Percentiles rank a stretch among this genome's conserved stretches.
Evolutionary conservation across 2,888 invertebrate species (phyloP).

Genomic region (Nysson spinosus): DNA sequence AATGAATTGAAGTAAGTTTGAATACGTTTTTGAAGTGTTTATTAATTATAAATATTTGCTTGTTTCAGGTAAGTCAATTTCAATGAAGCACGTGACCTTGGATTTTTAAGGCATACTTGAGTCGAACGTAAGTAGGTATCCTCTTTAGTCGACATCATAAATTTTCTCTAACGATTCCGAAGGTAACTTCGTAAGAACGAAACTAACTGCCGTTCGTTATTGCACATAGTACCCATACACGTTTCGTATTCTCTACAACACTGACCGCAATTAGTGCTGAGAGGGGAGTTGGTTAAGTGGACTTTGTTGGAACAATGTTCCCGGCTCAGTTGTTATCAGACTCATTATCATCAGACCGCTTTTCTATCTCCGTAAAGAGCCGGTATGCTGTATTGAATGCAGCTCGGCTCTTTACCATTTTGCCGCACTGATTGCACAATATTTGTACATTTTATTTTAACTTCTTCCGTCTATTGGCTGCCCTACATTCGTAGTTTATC

Average conservation of each 20-base stretch:
- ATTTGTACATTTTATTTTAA: background rate
- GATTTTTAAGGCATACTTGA: background rate
- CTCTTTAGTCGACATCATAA: constrained; percentile 5
- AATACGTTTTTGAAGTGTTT: too few species aligned
- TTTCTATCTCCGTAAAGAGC: constrained; percentile 25
- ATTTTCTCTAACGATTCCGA: constrained; percentile 24
- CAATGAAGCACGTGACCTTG: background rate
- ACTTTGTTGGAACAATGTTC: constrained; percentile 37
- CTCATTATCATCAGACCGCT: constrained; percentile 53
- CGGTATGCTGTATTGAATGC: constrained; percentile 1
- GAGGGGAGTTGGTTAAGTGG: constrained; percentile 45
- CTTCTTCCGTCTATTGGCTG: background rate
- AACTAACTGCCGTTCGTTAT: constrained; percentile 34
- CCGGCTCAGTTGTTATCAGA: constrained; percentile 44
- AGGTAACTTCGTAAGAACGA: constrained; percentile 18
- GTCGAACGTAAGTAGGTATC: constrained; percentile 28
- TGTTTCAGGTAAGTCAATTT: constrained; percentile 54
- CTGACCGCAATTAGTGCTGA: constrained; percentile 47
- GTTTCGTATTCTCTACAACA: constrained; percentile 36
- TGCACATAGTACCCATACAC: constrained; percentile 17
- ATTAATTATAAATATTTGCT: constrained; percentile 1
- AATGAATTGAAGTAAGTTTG: too few species aligned
- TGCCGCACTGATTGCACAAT: background rate
- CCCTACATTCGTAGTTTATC: too few species aligned
- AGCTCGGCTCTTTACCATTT: constrained; percentile 1